Evolutionary conservation across 1,140 invertebrate genomes (phyloP).

Genomic region (Melipona quadrifasciata): DNA sequence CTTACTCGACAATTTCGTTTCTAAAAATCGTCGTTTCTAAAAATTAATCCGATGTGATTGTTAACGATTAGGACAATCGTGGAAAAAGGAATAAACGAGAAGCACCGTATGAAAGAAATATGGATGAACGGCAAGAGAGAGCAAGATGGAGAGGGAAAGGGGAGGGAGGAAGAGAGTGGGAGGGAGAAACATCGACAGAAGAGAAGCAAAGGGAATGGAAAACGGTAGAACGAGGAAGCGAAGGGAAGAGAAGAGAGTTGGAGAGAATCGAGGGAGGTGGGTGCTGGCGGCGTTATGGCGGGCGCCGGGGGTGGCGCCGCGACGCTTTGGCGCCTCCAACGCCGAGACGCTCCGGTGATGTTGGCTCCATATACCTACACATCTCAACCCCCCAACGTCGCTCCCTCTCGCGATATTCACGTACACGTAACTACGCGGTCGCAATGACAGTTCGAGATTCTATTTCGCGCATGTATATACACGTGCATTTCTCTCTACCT

Average conservation of each 20-base stretch:
- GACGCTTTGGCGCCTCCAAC: slow-evolving; percentile 79
- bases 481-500: background rate
- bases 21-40: background rate
- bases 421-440: slow-evolving; percentile 47
- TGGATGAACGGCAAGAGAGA: slow-evolving; percentile 13
- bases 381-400: slow-evolving; percentile 43
- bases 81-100: background rate
- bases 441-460: slow-evolving; percentile 59
- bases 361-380: slow-evolving; percentile 71
- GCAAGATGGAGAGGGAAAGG: background rate
- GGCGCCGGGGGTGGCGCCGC: slow-evolving; percentile 80
- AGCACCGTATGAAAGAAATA: background rate
- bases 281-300: slow-evolving; percentile 75
- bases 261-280: slow-evolving; percentile 45
- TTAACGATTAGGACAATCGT: background rate
- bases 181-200: background rate
- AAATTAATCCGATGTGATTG: background rate
- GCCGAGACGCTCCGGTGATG: slow-evolving; percentile 76
- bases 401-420: slow-evolving; percentile 8
- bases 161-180: background rate
- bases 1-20: background rate
- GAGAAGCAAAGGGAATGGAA: slow-evolving; percentile 31
- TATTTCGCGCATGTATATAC: slow-evolving; percentile 45
- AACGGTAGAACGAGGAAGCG: slow-evolving; percentile 34
- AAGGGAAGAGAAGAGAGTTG: slow-evolving; percentile 37